These are phyloP conservation scores for Dioctria linearis DNA, from an alignment of 2,888 invertebrate species.

Conservation along the genomic window DNA sequence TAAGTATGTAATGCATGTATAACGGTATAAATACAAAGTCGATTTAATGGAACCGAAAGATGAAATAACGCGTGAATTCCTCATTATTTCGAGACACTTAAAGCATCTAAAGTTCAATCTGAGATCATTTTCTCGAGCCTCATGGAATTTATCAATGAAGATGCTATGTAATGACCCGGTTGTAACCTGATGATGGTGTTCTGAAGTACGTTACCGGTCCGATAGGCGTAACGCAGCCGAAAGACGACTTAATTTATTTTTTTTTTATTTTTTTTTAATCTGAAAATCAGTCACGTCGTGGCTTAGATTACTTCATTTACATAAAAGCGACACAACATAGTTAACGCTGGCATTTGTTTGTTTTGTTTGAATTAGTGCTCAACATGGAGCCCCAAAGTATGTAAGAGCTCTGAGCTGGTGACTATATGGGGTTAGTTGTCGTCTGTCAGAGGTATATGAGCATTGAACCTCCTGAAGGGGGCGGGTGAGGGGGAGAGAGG, in stretches of 20 bases:
- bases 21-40: background rate
- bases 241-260: constrained; percentile 48
- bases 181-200: background rate
- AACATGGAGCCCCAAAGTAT: background rate
- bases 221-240: background rate
- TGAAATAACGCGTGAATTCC: background rate
- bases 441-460: too few relatives aligned
- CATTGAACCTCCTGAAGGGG: too few relatives aligned
- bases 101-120: constrained; percentile 9
- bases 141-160: too few relatives aligned
- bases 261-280: constrained; percentile 43
- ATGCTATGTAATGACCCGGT: too few relatives aligned
- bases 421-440: background rate
- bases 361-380: constrained; percentile 56
- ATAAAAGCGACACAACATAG: constrained; percentile 40
- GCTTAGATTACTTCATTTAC: constrained; percentile 43
- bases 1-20: too few relatives aligned
- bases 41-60: constrained; percentile 18
- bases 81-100: background rate
- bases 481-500: background rate
- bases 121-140: background rate
- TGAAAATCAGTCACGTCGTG: constrained; percentile 52
- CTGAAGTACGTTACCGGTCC: background rate
- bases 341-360: constrained; percentile 58
- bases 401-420: background rate